A percentile compares a stretch with the other conserved stretches of the same genome.
phyloP scores from a whole-genome alignment of 2,888 invertebrate species.

The Euspilapteryx auroguttella region DNA sequence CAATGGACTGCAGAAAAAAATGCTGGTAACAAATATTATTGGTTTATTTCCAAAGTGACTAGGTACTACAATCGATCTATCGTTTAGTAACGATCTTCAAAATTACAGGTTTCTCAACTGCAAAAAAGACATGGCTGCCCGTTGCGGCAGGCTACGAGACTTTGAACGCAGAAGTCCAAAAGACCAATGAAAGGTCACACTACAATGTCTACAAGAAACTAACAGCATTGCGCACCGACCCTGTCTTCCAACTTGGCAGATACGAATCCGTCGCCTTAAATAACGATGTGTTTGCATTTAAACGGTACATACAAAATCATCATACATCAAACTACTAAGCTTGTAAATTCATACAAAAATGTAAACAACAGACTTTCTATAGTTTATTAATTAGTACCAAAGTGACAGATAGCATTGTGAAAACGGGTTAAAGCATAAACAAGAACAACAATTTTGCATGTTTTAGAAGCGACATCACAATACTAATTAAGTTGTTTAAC shows the following conservation, averaged over 20 bases:
- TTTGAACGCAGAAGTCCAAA: conserved; percentile 62
- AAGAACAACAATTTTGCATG: no score
- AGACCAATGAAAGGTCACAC: conserved; percentile 46
- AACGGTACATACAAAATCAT: no score
- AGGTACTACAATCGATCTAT: no score
- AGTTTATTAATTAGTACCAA: no score
- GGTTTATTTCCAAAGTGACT: no score
- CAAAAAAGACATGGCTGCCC: conserved; percentile 68
- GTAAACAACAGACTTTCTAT: no score
- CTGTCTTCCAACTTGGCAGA: conserved; percentile 52
- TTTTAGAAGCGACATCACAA: no score
- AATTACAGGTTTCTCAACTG: conserved; percentile 57
- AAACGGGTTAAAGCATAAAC: no score
- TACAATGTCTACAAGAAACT: conserved; percentile 65
- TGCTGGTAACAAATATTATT: conserved; percentile 58
- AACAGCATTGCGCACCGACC: conserved; percentile 49
- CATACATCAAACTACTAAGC: no score
- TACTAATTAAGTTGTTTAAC: no score
- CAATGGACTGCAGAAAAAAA: conserved; percentile 70
- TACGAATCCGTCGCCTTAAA: conserved; percentile 56
- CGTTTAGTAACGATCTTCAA: conserved; percentile 3
- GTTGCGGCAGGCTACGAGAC: conserved; percentile 62
- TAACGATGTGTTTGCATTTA: conserved; percentile 57
- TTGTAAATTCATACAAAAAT: no score
- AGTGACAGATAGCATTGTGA: no score